Evolutionary conservation across 2,888 invertebrate genomes (phyloP).

Genomic region (Agriopis aurantiaria): DNA sequence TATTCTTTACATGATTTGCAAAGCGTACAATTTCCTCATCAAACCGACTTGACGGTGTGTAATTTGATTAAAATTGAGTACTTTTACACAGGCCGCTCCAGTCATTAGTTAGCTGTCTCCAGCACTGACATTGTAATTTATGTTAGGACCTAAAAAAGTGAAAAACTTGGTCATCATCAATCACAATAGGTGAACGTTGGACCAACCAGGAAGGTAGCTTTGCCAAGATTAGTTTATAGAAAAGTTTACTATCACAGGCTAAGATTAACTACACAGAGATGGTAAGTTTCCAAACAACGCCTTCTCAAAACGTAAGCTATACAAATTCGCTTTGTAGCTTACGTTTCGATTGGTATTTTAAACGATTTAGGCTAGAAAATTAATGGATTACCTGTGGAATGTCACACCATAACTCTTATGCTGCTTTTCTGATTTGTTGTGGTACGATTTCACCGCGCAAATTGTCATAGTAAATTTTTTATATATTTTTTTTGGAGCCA

Average conservation of each 20-base stretch:
- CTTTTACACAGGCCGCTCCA: slow-evolving; percentile 26
- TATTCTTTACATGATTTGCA: not conserved
- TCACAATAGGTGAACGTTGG: slow-evolving; percentile 31
- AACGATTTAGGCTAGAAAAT: no score
- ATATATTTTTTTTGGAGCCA: no score
- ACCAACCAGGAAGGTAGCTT: not conserved
- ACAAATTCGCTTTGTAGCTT: no score
- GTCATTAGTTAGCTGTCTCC: slow-evolving; percentile 48
- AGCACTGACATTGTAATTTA: slow-evolving; percentile 47
- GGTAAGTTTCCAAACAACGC: no score
- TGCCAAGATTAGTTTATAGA: not conserved
- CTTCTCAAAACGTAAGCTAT: no score
- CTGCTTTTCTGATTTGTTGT: no score
- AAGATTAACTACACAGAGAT: no score
- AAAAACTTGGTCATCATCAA: slow-evolving; percentile 43
- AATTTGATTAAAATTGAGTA: slow-evolving; percentile 41
- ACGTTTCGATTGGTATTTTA: no score
- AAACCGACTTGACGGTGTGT: slow-evolving; percentile 5
- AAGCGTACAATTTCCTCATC: slow-evolving; percentile 13
- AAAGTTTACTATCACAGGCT: not conserved
- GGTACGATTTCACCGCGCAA: no score
- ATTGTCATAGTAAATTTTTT: no score
- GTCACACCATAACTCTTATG: no score
- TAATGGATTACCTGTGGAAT: no score
- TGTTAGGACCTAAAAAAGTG: slow-evolving; percentile 43